phyloP scores from a whole-genome alignment of 2,113 vertebrate genomes.

The Notarius lentiginosus region DNA sequence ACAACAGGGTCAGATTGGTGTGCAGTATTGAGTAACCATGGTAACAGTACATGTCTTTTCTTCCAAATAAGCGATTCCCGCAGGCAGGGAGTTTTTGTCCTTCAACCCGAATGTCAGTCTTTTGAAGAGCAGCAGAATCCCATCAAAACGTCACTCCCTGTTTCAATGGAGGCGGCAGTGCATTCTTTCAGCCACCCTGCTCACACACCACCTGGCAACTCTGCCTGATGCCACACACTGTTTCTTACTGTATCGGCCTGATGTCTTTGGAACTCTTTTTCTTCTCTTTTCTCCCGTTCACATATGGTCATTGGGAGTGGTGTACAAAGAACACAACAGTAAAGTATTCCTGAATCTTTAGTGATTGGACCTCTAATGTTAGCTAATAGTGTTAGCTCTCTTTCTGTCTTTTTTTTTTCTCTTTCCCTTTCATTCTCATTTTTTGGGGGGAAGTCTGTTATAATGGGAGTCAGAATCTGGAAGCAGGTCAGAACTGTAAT shows the following conservation, averaged over 20 bases:
- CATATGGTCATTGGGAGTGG: background rate
- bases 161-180: background rate
- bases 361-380: slow-evolving; percentile 9
- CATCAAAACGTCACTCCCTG: slow-evolving; percentile 35
- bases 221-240: slow-evolving; percentile 16
- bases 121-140: slow-evolving; percentile 31
- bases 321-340: slow-evolving; percentile 15
- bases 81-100: slow-evolving; percentile 35
- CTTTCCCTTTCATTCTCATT: background rate
- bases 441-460: background rate
- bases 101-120: slow-evolving; percentile 44
- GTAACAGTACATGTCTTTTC: slow-evolving; percentile 38
- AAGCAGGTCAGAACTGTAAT: background rate
- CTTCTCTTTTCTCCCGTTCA: background rate
- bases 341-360: background rate
- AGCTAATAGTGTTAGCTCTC: background rate
- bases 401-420: background rate
- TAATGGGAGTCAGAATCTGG: slow-evolving; percentile 14
- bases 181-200: slow-evolving; percentile 23
- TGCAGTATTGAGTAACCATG: slow-evolving; percentile 36
- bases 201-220: slow-evolving; percentile 3
- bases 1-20: slow-evolving; percentile 9
- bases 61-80: slow-evolving; percentile 32
- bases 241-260: slow-evolving; percentile 11
- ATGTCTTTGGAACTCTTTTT: background rate